These are phyloP conservation scores for Falcunculus frontatus DNA, from an alignment of 2,113 vertebrate genomes.

Conservation along the genomic window DNA sequence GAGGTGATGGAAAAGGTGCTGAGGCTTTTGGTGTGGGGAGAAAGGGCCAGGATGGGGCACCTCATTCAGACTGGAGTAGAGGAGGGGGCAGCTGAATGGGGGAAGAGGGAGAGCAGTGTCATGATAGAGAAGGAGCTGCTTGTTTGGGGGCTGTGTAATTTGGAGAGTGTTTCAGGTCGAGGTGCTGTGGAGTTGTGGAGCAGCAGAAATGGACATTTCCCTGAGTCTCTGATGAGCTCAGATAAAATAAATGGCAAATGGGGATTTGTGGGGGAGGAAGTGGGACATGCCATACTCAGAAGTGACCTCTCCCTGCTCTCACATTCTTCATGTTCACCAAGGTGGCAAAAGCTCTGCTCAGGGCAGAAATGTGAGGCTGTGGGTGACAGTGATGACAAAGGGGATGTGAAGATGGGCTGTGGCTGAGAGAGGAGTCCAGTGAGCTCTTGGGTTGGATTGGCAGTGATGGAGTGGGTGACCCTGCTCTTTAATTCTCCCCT, in stretches of 20 bases:
- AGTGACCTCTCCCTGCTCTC: not conserved
- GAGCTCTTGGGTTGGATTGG: not conserved
- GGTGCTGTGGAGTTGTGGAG: not conserved
- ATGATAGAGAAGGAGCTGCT: not conserved
- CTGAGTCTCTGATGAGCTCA: not conserved
- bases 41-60: not conserved
- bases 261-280: not conserved
- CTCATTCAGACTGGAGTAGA: not conserved
- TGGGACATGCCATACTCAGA: not conserved
- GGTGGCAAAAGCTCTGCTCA: not conserved
- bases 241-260: not conserved
- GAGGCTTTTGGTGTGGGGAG: not conserved
- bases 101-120: not conserved
- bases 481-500: conserved; percentile 10
- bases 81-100: not conserved
- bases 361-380: not conserved
- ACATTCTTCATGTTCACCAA: not conserved
- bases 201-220: not conserved
- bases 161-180: not conserved
- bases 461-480: conserved; percentile 8
- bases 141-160: not conserved
- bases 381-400: not conserved
- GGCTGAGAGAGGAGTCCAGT: not conserved
- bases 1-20: conserved; percentile 72
- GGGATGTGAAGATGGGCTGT: not conserved